Conservation (phyloP, 1,140 invertebrate genomes). For the Tetraneura akinire region DNA sequence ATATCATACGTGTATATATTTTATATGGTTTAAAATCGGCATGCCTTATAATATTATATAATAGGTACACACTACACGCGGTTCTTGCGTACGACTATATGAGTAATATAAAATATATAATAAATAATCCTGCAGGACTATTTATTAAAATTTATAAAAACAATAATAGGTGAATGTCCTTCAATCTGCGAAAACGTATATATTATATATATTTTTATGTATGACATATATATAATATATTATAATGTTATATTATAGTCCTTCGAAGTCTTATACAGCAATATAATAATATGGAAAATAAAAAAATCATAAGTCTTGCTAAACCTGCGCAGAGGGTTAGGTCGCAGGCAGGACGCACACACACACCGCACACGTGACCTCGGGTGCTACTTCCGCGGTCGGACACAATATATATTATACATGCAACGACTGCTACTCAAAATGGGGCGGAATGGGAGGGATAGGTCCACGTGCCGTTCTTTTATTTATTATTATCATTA, state of each 20-base stretch:
- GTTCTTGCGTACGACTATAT: no score
- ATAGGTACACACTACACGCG: no score
- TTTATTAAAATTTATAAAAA: no score
- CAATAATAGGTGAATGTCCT: neutral
- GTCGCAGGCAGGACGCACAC: neutral
- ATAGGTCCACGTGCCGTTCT: slow-evolving; percentile 44
- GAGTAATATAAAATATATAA: no score
- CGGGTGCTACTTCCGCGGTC: slow-evolving; percentile 40
- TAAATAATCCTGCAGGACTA: no score
- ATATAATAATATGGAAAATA: neutral
- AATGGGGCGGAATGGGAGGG: no score
- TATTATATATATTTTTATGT: no score
- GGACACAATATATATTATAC: no score
- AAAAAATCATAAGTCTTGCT: neutral
- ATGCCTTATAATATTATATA: neutral
- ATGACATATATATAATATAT: no score
- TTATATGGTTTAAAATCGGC: neutral
- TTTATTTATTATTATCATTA: slow-evolving; percentile 10
- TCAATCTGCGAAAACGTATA: neutral
- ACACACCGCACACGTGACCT: slow-evolving; percentile 27
- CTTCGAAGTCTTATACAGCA: no score
- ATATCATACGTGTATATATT: neutral
- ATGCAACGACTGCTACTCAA: slow-evolving; percentile 2
- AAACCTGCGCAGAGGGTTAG: no score
- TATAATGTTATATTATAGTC: no score